Base-by-base conservation (phyloP, 2,888 invertebrate species). In the Euzophera pinguis region DNA sequence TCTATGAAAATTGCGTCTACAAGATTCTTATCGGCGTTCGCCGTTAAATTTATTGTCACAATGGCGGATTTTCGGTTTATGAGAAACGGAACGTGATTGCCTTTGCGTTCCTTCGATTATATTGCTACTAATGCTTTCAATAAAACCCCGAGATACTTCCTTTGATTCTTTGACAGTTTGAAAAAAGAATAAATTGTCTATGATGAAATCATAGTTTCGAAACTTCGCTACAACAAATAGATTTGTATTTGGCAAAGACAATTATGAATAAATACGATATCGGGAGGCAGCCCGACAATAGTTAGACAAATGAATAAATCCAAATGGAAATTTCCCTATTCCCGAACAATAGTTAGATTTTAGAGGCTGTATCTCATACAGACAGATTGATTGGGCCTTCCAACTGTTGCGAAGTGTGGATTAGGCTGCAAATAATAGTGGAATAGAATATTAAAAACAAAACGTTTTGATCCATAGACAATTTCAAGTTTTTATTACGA, bases 301-400 rank as follows among this genome's bases (percentile, higher is more conserved):
- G 87, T 84, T 86, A 85, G 83, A 86, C 89, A 88, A 90, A 87
- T 88, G 89, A 89, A 90, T 87, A 89, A 89, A 89, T 90, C 82
- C 85, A 80, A 89, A 89, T 87, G 84, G 88, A 88, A 89, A 87
- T 88, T 85, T 87, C 85, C 78, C 84, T 84, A 87, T 85, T 84
- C 81, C 77, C 76, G 88, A 87, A 90, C 89, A 90, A 90, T 90
- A 86, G 88, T 87, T 87, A 86, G 87, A 87, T 86, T 85, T 85
- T 85, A 81, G 87, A 84, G 81, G 86, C 82, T 83, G 84, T 89
- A 90, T 90, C 89, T 88, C 84, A 71, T 75, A 80, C 82, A 86
- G 87, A 85, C 89, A 87, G 89, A 90, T 90, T 90, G 89, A 90
- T 90, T 88, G 88, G 88, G 81, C 71, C 78, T 79, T 78, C 71